Base-by-base conservation (phyloP, 1,140 invertebrate species). In the Schlechtendalia chinensis region DNA sequence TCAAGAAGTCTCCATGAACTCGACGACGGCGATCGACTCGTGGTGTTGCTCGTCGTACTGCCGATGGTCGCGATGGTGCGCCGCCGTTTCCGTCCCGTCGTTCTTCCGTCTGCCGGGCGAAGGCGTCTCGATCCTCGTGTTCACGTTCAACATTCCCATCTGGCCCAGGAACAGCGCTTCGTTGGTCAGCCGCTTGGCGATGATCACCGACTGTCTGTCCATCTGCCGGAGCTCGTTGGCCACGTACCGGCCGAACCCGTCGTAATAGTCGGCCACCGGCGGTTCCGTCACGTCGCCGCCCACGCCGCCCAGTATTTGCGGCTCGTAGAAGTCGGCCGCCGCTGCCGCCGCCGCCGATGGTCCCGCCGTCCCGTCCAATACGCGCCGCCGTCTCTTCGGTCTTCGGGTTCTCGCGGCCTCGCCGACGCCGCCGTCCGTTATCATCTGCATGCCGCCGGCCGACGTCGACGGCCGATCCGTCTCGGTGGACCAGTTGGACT, bases 171-270 rank as follows among this genome's bases (percentile, higher is more conserved):
- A 79, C 75, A 79, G n/a, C 1, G 61, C 75, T 32, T 79, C 75
- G 58, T 79, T 79, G 12, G 61, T 27, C 58, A 79, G 39, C 22
- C 75, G 32, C n/a, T 79, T 79, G 56, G 75, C 75, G 8, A 79
- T 79, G 54, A 79, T 79, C 58, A 79, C 75, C 56, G 75, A 79
- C 58, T 79, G 75, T 4, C 75, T 45, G 39, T 79, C 75, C 75
- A 79, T 79, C 22, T 79, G 75, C 45, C 75, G 58, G 16, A 79
- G 58, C 39, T 79, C 75, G 56, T 79, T 79, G 14, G 75, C 75
- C 22, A 29, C 75, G 75, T 79, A 79, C 32, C 58, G 16, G 16
- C 75, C 75, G 45, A 79, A 79, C 47, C 75, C 75, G n/a, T 79
- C 58, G 17, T 79, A 79, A 22, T 79, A 79, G 22, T 79, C 75